Conservation (phyloP, 2,888 invertebrate genomes). For the Endomychus coccineus region DNA sequence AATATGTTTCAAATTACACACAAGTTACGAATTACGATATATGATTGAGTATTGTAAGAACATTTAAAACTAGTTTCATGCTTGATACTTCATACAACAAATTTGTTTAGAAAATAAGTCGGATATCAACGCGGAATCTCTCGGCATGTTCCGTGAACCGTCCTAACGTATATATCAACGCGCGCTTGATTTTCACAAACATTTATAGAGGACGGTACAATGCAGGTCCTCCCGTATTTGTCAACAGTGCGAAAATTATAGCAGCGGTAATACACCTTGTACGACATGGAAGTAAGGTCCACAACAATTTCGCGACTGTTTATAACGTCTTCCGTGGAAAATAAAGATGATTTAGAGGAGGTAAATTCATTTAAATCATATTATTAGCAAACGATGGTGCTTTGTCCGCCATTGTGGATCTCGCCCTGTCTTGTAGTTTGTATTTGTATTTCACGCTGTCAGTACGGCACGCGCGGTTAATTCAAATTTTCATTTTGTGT, state of each 20-base stretch:
- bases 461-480: constrained; percentile 35
- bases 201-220: constrained; percentile 50
- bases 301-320: constrained; percentile 64
- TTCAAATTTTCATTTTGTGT: constrained; percentile 36
- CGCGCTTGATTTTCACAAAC: constrained; percentile 46
- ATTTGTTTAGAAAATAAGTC: constrained; percentile 8
- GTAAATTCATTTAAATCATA: constrained; percentile 54
- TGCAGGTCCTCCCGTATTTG: constrained; percentile 54
- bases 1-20: no score
- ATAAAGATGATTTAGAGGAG: constrained; percentile 87
- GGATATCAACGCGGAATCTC: constrained; percentile 19
- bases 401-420: constrained; percentile 50
- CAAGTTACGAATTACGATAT: no score
- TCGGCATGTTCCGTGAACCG: constrained; percentile 28
- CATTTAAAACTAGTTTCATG: no score
- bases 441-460: constrained; percentile 37
- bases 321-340: constrained; percentile 74
- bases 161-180: constrained; percentile 42
- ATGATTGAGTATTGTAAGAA: no score
- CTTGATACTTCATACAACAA: no score
- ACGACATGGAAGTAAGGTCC: constrained; percentile 36
- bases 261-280: constrained; percentile 38
- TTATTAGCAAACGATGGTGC: constrained; percentile 45
- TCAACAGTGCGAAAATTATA: constrained; percentile 51
- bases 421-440: constrained; percentile 42